Conservation (phyloP, 2,888 invertebrate genomes). For the Gerosis bhagava region DNA sequence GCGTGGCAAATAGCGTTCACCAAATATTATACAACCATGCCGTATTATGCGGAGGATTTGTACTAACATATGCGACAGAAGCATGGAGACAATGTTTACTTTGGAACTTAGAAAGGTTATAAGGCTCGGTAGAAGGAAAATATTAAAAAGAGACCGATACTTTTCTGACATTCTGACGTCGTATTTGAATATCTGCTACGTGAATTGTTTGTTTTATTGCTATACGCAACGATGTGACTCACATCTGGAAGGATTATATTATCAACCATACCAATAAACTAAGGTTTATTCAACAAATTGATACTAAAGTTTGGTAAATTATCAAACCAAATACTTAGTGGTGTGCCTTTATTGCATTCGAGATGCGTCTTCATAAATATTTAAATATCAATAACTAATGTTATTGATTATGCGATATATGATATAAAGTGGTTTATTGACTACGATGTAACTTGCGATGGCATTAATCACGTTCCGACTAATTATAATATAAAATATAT, state of each 20-base stretch:
- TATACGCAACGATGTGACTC: constrained; percentile 3
- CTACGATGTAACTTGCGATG: constrained; percentile 5
- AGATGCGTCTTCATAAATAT: constrained; percentile 1
- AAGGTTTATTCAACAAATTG: neutral
- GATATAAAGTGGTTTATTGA: constrained; percentile 23
- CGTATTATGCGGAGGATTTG: constrained; percentile 71
- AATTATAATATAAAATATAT: constrained; percentile 11
- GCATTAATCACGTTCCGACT: constrained; percentile 11
- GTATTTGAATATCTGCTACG: constrained; percentile 27
- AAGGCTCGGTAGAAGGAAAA: constrained; percentile 43
- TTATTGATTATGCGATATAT: constrained; percentile 16
- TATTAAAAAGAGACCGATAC: constrained; percentile 42
- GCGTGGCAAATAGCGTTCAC: constrained; percentile 73
- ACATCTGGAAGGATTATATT: constrained; percentile 21
- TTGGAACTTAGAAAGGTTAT: constrained; percentile 61
- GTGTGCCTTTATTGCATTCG: neutral
- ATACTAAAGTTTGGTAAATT: constrained; percentile 5
- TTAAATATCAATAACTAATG: constrained; percentile 12
- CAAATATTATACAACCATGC: constrained; percentile 74
- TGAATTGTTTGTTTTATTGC: constrained; percentile 19
- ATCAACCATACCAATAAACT: neutral
- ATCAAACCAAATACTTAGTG: constrained; percentile 7
- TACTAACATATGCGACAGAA: constrained; percentile 68
- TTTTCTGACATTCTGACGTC: constrained; percentile 39
- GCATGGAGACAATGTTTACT: constrained; percentile 58